These are phyloP conservation scores for Eurytoma californica DNA, from an alignment of 2,888 invertebrate species.

Conservation along the genomic window DNA sequence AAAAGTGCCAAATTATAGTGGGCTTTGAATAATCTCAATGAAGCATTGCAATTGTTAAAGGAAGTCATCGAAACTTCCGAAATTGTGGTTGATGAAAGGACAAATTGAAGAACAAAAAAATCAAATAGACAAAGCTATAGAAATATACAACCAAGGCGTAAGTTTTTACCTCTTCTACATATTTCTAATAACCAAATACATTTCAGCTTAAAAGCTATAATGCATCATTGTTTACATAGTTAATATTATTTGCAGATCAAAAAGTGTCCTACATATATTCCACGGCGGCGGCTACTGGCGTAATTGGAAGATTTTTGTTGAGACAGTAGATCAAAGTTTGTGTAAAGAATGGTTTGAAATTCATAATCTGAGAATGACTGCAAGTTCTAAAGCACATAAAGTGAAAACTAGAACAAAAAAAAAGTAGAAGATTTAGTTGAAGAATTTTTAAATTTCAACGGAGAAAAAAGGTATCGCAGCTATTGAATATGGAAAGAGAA, in stretches of 20 bases:
- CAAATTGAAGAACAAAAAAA: constrained; percentile 94
- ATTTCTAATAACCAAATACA: no score
- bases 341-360: no score
- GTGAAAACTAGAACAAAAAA: no score
- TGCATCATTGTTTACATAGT: background rate
- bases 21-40: constrained; percentile 91
- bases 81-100: constrained; percentile 99
- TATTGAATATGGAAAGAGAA: no score
- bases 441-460: no score
- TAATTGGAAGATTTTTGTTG: constrained; percentile 94
- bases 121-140: constrained; percentile 86
- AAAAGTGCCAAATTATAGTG: constrained; percentile 99
- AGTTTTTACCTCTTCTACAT: constrained; percentile 63
- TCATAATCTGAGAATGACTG: no score
- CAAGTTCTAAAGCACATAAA: no score
- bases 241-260: constrained; percentile 81
- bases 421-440: no score
- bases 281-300: constrained; percentile 93
- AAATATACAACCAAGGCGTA: constrained; percentile 91
- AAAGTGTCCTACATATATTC: constrained; percentile 92
- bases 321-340: no score
- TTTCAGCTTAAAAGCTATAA: no score
- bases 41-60: constrained; percentile 87
- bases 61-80: constrained; percentile 94
- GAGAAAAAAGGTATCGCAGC: no score